phyloP scores from a whole-genome alignment of 2,888 invertebrate genomes.

The Rhorus exstirpatorius region DNA sequence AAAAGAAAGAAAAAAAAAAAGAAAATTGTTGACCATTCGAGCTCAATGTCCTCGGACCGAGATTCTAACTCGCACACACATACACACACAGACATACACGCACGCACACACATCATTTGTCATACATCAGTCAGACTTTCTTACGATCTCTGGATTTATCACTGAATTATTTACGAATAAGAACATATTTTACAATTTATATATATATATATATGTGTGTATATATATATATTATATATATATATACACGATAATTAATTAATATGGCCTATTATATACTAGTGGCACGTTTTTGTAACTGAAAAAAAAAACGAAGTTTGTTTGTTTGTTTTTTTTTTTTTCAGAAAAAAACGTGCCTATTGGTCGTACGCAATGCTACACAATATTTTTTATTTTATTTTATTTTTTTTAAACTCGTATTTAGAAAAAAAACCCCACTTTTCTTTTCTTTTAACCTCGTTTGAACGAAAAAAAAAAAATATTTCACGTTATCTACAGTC shows the following conservation, averaged over 20 bases:
- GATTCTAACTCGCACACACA: conserved; percentile 9
- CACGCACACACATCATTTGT: conserved; percentile 67
- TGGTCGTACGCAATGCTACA: conserved; percentile 85
- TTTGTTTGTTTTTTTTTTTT: conserved; percentile 54
- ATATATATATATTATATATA: conserved; percentile 7
- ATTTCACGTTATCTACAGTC: conserved; percentile 82
- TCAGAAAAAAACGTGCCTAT: conserved; percentile 77
- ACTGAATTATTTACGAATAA: conserved; percentile 77
- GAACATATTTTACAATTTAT: conserved; percentile 82
- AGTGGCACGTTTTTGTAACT: conserved; percentile 57
- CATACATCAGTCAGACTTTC: conserved; percentile 79
- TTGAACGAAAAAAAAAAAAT: no score
- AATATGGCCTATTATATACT: conserved; percentile 68
- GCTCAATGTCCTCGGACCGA: conserved; percentile 21
- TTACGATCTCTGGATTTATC: conserved; percentile 78
- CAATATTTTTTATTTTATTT: conserved; percentile 59
- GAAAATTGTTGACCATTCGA: conserved; percentile 50
- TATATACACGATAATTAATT: conserved; percentile 61
- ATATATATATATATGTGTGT: conserved; percentile 33
- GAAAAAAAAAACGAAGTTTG: conserved; percentile 11
- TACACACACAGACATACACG: conserved; percentile 12
- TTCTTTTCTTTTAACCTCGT: conserved; percentile 58
- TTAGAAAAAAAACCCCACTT: conserved; percentile 84
- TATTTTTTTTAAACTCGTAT: conserved; percentile 78
- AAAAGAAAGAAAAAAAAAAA: background rate